A percentile compares a stretch with the other conserved stretches of the same genome.
These are phyloP conservation scores for Cephus rjabovi DNA, from an alignment of 2,888 invertebrate genomes.

Conservation along the genomic window DNA sequence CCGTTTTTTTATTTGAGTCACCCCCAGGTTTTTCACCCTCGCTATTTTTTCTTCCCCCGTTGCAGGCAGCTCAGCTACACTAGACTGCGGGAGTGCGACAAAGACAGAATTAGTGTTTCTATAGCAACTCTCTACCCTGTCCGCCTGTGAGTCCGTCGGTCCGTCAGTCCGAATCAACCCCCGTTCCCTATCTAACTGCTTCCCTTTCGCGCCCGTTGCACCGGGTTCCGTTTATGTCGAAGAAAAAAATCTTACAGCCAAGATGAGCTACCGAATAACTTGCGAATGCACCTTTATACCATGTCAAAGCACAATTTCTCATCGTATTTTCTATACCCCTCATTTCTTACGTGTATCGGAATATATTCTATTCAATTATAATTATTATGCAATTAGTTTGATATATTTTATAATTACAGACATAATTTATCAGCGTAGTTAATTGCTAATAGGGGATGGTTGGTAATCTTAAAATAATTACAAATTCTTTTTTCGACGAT, in stretches of 20 bases:
- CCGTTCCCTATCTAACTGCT: slow-evolving; percentile 12
- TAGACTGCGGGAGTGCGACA: slow-evolving; percentile 32
- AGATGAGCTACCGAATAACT: neutral
- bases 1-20: slow-evolving; percentile 76
- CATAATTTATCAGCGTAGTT: neutral
- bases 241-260: slow-evolving; percentile 1
- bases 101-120: slow-evolving; percentile 73
- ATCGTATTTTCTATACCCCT: neutral
- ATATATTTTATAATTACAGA: neutral
- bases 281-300: neutral
- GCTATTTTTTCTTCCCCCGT: slow-evolving; percentile 66
- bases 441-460: neutral
- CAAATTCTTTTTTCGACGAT: neutral
- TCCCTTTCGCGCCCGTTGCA: slow-evolving; percentile 20
- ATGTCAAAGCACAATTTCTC: neutral
- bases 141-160: slow-evolving; percentile 38
- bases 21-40: slow-evolving; percentile 74
- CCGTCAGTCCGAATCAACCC: slow-evolving; percentile 39
- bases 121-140: slow-evolving; percentile 70
- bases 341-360: neutral
- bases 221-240: neutral
- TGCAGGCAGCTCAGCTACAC: slow-evolving; percentile 48
- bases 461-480: neutral
- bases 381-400: neutral
- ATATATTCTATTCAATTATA: neutral